Evolutionary conservation across 1,140 invertebrate species (phyloP), one percentile per base, ranked within the genome.

Genomic region (Elysia chlorotica): DNA sequence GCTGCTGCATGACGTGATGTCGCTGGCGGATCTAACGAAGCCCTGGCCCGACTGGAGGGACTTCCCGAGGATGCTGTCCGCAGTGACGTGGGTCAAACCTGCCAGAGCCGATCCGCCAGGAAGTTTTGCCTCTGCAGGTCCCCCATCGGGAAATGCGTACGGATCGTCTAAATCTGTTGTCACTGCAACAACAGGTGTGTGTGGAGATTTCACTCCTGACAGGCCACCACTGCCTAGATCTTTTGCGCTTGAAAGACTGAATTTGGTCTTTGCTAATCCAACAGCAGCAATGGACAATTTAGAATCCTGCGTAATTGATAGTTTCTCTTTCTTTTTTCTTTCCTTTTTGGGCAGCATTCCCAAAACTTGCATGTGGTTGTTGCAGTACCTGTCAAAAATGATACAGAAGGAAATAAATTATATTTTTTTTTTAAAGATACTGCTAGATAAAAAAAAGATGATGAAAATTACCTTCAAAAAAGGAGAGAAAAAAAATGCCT

Each of bases 121-220:
- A 3, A 41, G 19, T 33, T 71, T 71, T 33, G 21, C 56, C 10
- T 71, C 53, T 62, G 81, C 79, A 21, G 87, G 85, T 67, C 88
- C 88, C 4, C 88, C 86, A 75, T 90, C 90, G 75, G 89, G 88
- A 80, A 91, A 91, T 37, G 91, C 88, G 77, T 91, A 91, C 0
- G 90, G 90, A 86, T 91, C 90, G 78, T 88, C 85, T n/a, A n/a
- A n/a, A n/a, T n/a, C n/a, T n/a, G n/a, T n/a, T n/a, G n/a, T n/a
- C n/a, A n/a, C n/a, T n/a, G n/a, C n/a, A n/a, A n/a, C n/a, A n/a
- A n/a, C n/a, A 28, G 81, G 80, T 38, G 83, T 80, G 69, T 83
- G 82, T 31, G 74, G 63, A 54, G 65, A 78, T 59, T 65, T 75
- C 61, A 71, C 78, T 66, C 14, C 10, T n/a, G 41, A 59, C 14